Base-by-base conservation (phyloP, 2,888 invertebrate genomes). In the Callosobruchus maculatus region DNA sequence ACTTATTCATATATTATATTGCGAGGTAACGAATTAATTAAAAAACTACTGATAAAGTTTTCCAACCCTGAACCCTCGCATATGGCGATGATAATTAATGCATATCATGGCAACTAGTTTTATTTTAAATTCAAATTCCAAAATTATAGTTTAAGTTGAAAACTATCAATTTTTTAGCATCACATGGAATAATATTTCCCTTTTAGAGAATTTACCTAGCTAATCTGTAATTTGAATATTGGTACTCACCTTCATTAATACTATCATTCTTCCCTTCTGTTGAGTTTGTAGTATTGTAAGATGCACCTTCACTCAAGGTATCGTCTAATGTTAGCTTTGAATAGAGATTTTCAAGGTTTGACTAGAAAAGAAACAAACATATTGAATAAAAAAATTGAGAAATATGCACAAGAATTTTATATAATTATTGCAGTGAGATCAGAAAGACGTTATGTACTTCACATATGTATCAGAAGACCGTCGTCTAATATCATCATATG, bases 401-500 rank as follows among this genome's bases (percentile, higher is more conserved):
- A 71, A n/a, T n/a, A 74, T n/a, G 5, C n/a, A 20, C 49, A 26
- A 21, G 21, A 49, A n/a, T 13, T 31, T 70, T 49, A 69, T 26
- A 30, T 66, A 2, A n/a, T n/a, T 7, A 71, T 67, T 67, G 5
- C 9, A 5, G 20, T 20, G 3, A 2, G 31, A 70, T 81, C 80
- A 80, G 80, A 73, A 71, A 73, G 76, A 80, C 81, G 80, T 80
- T 73, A 74, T 68, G 30, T 74, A 76, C 83, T 79, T 81, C 83
- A 83, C 31, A 69, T 79, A 78, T 78, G 77, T 81, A 66, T 84
- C 83, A 83, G 83, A 83, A 84, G 83, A 84, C 84, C 84, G 82
- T 83, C 84, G 83, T 83, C 77, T 72, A 80, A 77, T 78, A 76
- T 83, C 81, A 83, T 83, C 82, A 83, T 76, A 66, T 69, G 20